These are phyloP conservation scores for Prionailurus bengalensis DNA, from an alignment of 2,113 vertebrate species.

Conservation along the genomic window DNA sequence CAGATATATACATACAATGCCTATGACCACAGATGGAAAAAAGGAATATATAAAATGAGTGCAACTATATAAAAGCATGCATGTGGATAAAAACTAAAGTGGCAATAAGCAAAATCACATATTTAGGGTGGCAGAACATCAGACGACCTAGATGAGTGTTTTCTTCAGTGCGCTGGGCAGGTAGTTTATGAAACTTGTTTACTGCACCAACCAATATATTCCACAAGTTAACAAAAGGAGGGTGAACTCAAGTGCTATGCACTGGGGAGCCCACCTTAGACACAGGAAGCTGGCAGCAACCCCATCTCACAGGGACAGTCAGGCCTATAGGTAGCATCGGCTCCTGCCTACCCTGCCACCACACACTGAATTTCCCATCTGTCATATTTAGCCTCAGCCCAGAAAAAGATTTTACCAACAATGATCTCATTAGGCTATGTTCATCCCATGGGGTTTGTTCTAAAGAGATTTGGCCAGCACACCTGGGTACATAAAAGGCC, in stretches of 20 bases:
- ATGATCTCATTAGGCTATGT: not conserved
- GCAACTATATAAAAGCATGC: not conserved
- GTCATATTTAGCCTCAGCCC: not conserved
- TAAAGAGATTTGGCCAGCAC: not conserved
- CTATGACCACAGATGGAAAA: not conserved
- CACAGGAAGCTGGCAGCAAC: not conserved
- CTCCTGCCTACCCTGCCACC: not conserved
- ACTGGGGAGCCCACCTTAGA: not conserved
- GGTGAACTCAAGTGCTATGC: not conserved
- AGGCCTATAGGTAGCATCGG: not conserved
- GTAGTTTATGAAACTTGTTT: not conserved
- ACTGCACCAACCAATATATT: not conserved
- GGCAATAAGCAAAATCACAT: not conserved
- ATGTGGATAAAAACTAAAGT: not conserved
- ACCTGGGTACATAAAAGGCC: not conserved
- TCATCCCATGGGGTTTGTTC: conserved; percentile 40
- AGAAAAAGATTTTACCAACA: conserved; percentile 32
- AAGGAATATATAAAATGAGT: not conserved
- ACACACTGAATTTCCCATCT: not conserved
- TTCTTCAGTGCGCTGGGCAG: not conserved
- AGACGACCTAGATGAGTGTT: not conserved
- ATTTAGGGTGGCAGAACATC: not conserved
- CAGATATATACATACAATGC: conserved; percentile 27
- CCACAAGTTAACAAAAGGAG: not conserved
- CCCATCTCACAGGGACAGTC: not conserved